These are phyloP conservation scores for Sciaenops ocellatus DNA, from an alignment of 2,797 vertebrate genomes.

Conservation along the genomic window DNA sequence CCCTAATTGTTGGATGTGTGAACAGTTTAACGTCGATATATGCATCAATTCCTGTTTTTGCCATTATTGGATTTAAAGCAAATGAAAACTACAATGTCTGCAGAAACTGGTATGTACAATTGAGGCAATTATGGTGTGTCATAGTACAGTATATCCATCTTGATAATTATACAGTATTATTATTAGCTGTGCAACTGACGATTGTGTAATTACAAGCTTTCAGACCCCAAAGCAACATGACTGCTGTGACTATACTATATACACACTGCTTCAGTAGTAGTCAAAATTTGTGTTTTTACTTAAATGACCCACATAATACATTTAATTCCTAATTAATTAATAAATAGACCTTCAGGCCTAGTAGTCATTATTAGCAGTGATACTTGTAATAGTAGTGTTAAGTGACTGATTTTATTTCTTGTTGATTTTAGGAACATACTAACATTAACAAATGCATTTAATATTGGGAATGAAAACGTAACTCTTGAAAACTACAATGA, in stretches of 20 bases:
- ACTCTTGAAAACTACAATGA: constrained; percentile 78
- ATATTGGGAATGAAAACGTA: constrained; percentile 84
- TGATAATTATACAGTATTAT: constrained; percentile 28
- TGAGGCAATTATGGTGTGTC: constrained; percentile 16
- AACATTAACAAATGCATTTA: constrained; percentile 84
- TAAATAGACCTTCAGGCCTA: neutral
- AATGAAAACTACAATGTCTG: constrained; percentile 84
- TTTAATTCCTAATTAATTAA: neutral
- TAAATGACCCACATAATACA: neutral
- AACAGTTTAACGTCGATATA: constrained; percentile 90
- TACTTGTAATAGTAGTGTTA: neutral
- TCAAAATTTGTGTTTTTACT: neutral
- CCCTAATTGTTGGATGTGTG: constrained; percentile 85
- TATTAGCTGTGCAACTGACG: neutral
- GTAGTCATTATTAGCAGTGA: neutral
- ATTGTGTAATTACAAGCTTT: constrained; percentile 18
- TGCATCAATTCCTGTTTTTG: constrained; percentile 88
- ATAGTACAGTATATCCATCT: constrained; percentile 5
- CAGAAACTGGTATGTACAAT: constrained; percentile 81
- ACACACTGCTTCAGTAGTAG: neutral
- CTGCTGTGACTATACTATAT: neutral
- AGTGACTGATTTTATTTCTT: neutral
- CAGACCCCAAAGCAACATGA: neutral
- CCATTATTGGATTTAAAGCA: constrained; percentile 91
- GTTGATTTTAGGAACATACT: constrained; percentile 86